Conservation (phyloP, 2,888 invertebrate species). For the Idaea biselata region DNA sequence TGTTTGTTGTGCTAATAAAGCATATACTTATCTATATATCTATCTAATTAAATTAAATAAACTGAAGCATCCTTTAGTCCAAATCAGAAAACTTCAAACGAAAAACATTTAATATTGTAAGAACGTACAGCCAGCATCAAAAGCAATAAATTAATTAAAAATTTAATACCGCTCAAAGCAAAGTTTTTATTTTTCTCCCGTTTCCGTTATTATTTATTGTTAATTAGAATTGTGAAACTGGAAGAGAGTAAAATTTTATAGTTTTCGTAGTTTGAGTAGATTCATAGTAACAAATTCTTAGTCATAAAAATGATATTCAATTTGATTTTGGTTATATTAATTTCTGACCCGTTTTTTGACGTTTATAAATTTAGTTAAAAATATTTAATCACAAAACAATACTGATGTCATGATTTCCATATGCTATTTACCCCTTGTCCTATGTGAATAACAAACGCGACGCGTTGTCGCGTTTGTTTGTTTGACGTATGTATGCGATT, state of each 20-base stretch:
- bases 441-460: too few species aligned
- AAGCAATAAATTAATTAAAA: background rate
- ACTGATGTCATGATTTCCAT: too few species aligned
- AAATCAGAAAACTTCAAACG: background rate
- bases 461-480: too few species aligned
- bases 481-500: too few species aligned
- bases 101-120: background rate
- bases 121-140: too few species aligned
- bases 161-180: background rate
- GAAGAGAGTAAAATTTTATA: background rate
- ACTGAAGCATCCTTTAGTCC: background rate
- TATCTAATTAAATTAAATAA: conserved; percentile 13
- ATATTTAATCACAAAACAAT: too few species aligned
- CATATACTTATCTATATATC: too few species aligned
- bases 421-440: too few species aligned
- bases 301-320: background rate
- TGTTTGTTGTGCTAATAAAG: too few species aligned
- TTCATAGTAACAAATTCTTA: background rate
- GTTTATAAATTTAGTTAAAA: background rate
- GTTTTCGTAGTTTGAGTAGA: background rate
- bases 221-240: background rate
- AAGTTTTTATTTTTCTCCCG: background rate
- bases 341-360: background rate
- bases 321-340: background rate
- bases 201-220: conserved; percentile 1